These are phyloP conservation scores for Etia nguti DNA, from an alignment of 2,113 vertebrate species.

Conservation along the genomic window DNA sequence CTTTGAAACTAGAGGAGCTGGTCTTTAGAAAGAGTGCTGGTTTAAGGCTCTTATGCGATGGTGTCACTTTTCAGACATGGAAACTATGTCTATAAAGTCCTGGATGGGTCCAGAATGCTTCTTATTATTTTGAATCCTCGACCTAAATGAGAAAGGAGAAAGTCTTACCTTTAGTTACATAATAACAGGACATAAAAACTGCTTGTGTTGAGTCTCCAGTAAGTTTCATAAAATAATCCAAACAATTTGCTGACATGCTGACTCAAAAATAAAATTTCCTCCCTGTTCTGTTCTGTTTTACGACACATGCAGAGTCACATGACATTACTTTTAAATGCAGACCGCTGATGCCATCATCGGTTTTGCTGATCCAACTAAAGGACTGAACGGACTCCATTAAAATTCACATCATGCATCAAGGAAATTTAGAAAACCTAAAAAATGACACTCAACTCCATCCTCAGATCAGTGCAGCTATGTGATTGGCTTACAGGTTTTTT, in stretches of 20 bases:
- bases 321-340: not conserved
- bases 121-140: not conserved
- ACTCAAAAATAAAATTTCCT: not conserved
- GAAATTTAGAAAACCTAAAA: not conserved
- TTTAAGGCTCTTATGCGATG: not conserved
- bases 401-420: not conserved
- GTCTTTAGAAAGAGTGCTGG: not conserved
- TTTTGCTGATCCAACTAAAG: not conserved
- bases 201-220: not conserved
- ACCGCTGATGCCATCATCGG: not conserved
- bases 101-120: not conserved
- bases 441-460: not conserved
- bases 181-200: not conserved
- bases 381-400: not conserved
- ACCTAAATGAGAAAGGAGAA: not conserved
- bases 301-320: not conserved
- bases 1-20: not conserved
- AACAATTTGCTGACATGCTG: not conserved
- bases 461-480: not conserved
- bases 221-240: not conserved
- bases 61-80: not conserved
- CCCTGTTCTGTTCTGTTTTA: not conserved
- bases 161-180: not conserved
- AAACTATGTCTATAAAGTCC: not conserved
- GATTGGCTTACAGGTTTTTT: not conserved